These are phyloP conservation scores for Delphinus delphis DNA, from an alignment of 2,113 vertebrate species.

Conservation along the genomic window DNA sequence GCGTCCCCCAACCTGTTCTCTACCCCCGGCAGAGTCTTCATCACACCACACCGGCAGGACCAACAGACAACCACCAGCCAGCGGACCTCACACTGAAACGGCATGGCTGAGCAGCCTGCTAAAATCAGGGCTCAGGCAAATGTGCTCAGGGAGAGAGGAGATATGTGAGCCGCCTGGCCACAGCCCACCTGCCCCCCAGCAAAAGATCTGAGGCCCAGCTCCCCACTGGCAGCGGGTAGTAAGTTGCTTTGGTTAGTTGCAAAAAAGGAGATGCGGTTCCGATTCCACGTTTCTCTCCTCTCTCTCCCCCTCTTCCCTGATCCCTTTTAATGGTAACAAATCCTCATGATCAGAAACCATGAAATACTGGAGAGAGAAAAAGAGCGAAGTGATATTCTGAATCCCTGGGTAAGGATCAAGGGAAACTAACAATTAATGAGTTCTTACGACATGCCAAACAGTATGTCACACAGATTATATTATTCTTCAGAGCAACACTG, in stretches of 20 bases:
- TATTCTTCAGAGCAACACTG: neutral
- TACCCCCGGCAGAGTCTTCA: neutral
- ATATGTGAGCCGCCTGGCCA: accelerated
- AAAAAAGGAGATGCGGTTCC: neutral
- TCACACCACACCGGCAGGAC: neutral
- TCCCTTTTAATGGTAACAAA: neutral
- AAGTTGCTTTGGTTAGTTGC: neutral
- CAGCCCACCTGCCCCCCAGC: neutral
- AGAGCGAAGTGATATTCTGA: neutral
- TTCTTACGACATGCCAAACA: neutral
- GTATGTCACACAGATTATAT: neutral
- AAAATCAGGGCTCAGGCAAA: neutral
- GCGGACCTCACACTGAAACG: accelerated
- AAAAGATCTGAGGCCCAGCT: neutral
- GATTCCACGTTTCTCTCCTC: neutral
- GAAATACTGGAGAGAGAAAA: neutral
- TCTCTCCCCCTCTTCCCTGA: neutral
- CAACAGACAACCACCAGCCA: neutral
- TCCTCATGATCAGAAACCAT: neutral
- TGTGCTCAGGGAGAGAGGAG: neutral
- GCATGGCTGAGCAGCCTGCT: neutral
- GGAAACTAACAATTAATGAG: neutral
- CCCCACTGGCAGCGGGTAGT: neutral
- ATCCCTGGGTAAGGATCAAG: neutral
- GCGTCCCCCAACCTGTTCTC: neutral